phyloP scores from a whole-genome alignment of 1,140 invertebrate species.

The Lethrus apterus region DNA sequence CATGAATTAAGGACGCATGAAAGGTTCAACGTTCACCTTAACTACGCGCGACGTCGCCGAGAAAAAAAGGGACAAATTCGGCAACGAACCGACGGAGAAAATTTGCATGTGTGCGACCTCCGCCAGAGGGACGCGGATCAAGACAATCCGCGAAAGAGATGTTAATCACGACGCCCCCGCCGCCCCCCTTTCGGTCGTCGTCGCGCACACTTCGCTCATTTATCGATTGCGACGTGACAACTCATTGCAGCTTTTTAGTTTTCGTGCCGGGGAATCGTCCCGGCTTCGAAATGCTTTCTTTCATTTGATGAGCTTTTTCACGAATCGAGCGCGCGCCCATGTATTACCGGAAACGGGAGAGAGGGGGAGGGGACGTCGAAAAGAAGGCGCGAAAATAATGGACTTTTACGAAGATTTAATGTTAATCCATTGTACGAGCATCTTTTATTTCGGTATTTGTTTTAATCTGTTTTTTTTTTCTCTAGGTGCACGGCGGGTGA shows the following conservation, averaged over 20 bases:
- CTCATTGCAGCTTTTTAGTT: conserved; percentile 33
- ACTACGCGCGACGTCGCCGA: too few species aligned
- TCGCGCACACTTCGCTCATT: conserved; percentile 27
- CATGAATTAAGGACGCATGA: too few species aligned
- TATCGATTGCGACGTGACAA: conserved; percentile 32
- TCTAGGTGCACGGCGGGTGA: too few species aligned
- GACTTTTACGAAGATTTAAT: conserved; percentile 13
- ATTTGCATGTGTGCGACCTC: too few species aligned
- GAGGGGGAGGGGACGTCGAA: conserved; percentile 3
- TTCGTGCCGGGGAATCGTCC: conserved; percentile 20
- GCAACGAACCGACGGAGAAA: too few species aligned
- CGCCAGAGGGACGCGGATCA: too few species aligned
- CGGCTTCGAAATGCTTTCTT: conserved; percentile 20
- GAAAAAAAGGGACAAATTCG: too few species aligned
- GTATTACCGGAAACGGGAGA: too few species aligned
- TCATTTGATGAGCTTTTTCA: conserved; percentile 15
- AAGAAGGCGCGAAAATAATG: conserved; percentile 10
- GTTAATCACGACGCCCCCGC: conserved; percentile 28
- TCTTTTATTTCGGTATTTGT: too few species aligned
- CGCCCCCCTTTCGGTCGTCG: conserved; percentile 24
- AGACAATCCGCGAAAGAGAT: conserved; percentile 28
- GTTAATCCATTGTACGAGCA: conserved; percentile 12
- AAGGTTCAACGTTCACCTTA: too few species aligned
- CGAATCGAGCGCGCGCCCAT: too few species aligned
- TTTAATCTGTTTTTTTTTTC: too few species aligned